Evolutionary conservation across 1,140 invertebrate species (phyloP), one percentile per base, ranked within the genome.

Genomic region (Drosophila sp.): DNA sequence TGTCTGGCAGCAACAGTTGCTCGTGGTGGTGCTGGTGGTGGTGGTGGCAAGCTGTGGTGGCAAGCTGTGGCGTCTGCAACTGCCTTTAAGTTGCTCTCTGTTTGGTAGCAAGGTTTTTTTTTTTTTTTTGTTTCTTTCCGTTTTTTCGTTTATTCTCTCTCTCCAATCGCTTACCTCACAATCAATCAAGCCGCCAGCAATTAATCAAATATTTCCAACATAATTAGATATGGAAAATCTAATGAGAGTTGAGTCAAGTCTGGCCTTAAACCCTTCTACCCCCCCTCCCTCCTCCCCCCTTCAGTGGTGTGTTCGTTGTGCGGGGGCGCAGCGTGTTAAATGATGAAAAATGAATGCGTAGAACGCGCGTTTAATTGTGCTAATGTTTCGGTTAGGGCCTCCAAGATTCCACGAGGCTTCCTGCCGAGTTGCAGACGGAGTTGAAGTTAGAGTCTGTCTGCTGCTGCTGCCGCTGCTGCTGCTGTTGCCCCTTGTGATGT

Each of bases 341-440:
- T 89, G 84, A 89, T 89, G 85, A 89, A 89, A 89, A 89, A 89
- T 89, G 84, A 90, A 84, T 71, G 80, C 84, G 76, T 80, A 87
- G 85, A 84, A 89, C 84, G 73, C 85, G 80, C 84, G 84, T 89
- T 89, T 89, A 89, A 89, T 89, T 89, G 84, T 89, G 84, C 85
- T 89, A 89, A 89, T 89, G 84, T 79, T 82, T 60, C 63, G 76
- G 71, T 77, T 55, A 47, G 68, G 67, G 60, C 67, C 74, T 69
- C 40, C 40, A 47, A 33, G 60, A 62, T 25, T 41, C 27, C 4
- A 10, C 8, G 60, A 25, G 66, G 44, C 66, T 44, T 60, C 41
- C 58, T 40, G 58, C 11, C 25, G 66, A 7, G 66, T 32, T 47
- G 40, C n/a, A 65, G 58, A n/a, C 58, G 7, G 44, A 47, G 32